These are phyloP conservation scores for Erythrocercus mccallii DNA, from an alignment of 2,113 vertebrate species.

Conservation along the genomic window DNA sequence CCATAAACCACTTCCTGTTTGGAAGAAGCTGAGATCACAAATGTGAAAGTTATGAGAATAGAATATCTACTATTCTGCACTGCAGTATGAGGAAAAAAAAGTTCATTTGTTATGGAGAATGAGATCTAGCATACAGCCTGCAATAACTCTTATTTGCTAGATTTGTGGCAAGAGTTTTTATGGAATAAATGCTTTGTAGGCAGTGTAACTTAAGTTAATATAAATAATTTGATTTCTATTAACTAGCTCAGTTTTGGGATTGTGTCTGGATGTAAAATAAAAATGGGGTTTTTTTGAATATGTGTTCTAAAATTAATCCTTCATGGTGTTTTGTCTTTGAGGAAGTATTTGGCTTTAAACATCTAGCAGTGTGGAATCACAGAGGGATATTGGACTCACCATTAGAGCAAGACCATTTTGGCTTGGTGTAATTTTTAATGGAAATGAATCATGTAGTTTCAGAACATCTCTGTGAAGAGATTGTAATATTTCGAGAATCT, in stretches of 20 bases:
- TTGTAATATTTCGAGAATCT: not conserved
- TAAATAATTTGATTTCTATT: not conserved
- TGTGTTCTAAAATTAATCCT: not conserved
- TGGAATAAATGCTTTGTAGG: not conserved
- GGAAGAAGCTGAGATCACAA: conserved; percentile 30
- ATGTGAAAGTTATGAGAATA: not conserved
- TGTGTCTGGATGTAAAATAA: not conserved
- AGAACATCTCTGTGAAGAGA: not conserved
- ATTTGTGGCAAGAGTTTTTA: not conserved
- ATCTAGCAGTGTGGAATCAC: not conserved
- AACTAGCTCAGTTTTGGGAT: not conserved
- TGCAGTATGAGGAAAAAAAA: not conserved
- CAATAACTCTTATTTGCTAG: not conserved
- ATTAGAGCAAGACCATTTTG: not conserved
- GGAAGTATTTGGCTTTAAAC: not conserved
- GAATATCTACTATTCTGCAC: not conserved
- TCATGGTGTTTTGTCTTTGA: not conserved
- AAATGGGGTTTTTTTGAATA: not conserved
- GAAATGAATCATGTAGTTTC: not conserved
- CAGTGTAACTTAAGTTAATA: not conserved
- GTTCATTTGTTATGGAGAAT: not conserved
- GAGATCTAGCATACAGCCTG: not conserved
- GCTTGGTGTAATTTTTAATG: not conserved
- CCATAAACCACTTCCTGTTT: conserved; percentile 29
- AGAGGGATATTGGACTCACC: not conserved